Base-by-base conservation (phyloP, 2,797 vertebrate species). In the Phrynocephalus forsythii region DNA sequence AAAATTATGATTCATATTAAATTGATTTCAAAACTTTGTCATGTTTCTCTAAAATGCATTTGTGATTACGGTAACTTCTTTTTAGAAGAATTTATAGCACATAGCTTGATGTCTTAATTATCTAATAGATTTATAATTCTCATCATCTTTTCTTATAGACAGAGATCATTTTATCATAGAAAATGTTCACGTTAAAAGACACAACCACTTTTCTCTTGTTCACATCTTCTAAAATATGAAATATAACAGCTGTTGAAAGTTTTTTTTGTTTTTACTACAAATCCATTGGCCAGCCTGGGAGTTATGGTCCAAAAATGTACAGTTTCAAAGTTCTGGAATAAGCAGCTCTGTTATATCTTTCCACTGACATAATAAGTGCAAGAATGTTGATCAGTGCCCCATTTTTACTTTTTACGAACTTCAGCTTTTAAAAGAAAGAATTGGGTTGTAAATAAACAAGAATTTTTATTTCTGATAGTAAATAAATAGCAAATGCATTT, bases 91-190 rank as follows among this genome's bases (percentile, higher is more conserved):
- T 87, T 88, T 92, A 48, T 44, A 92, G 88, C 89, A 87, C 90
- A 84, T 26, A 87, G 38, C 83, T 84, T 83, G 95, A 92, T 95
- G 94, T 88, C 89, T 44, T 96, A 96, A 97, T 96, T 97, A 95
- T 93, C 95, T 89, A 91, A 91, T 93, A 93, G 91, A 92, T 95
- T 82, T 95, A 94, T 95, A 94, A 95, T 96, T 95, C 92, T 92
- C 94, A 96, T 94, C 95, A 97, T 95, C 96, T 97, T 95, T 92
- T 96, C 93, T 93, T 94, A 92, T 94, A 94, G 95, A 95, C 92
- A 79, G 0, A 79, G 80, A 83, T 96, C 95, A 96, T 96, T 95
- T 95, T 88, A 96, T 88, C 87, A 92, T 94, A 0, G 1, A 95
- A 90, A 94, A 95, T 95, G 95, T 95, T 96, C 94, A 94, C 94